phyloP scores from a whole-genome alignment of 2,888 invertebrate species.

The Drosophila multiciliata region DNA sequence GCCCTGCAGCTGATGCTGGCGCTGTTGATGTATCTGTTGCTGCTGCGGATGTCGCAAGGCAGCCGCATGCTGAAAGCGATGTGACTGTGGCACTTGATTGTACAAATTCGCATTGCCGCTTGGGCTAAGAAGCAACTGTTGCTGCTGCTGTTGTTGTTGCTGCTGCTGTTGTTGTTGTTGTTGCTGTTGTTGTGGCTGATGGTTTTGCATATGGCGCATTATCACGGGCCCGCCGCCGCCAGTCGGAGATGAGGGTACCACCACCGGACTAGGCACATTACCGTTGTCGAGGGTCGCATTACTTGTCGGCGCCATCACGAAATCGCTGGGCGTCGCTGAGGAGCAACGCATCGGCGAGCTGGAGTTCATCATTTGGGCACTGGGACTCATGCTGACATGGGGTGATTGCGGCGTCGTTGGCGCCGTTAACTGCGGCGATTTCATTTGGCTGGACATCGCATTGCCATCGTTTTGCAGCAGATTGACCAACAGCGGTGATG shows the following conservation, averaged over 20 bases:
- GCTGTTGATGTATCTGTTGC: conserved; percentile 68
- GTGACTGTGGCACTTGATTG: conserved; percentile 56
- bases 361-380: conserved; percentile 67
- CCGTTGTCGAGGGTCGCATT: conserved; percentile 45
- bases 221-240: conserved; percentile 52
- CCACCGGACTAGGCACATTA: conserved; percentile 58
- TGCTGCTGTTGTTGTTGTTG: conserved; percentile 65
- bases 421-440: conserved; percentile 70
- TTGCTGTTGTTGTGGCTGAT: conserved; percentile 66
- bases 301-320: conserved; percentile 58
- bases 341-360: conserved; percentile 79
- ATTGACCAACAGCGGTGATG: conserved; percentile 95
- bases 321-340: conserved; percentile 73
- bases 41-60: conserved; percentile 72
- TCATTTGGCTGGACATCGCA: conserved; percentile 74
- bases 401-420: conserved; percentile 67
- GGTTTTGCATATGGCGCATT: conserved; percentile 68
- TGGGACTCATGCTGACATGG: conserved; percentile 67
- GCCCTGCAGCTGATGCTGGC: conserved; percentile 70
- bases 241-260: conserved; percentile 81
- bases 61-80: conserved; percentile 74
- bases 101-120: conserved; percentile 71
- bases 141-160: conserved; percentile 59
- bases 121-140: conserved; percentile 76
- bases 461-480: conserved; percentile 93